Conservation (phyloP, 2,888 invertebrate species). For the Malthinus flaveolus region DNA sequence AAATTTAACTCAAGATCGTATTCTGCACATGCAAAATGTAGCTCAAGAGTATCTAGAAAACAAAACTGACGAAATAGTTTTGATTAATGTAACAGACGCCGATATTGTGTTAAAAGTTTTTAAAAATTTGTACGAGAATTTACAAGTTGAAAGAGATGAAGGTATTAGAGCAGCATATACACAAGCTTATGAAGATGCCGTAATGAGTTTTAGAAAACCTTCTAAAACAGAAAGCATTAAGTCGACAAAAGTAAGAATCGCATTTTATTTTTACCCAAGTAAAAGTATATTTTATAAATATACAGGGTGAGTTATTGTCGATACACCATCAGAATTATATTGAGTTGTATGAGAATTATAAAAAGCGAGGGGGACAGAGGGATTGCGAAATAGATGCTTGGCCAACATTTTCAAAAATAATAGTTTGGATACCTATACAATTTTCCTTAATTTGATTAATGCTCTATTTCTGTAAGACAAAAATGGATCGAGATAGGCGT, state of each 20-base stretch:
- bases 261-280: no score
- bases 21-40: conserved; percentile 47
- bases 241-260: not conserved
- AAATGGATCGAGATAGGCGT: no score
- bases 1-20: conserved; percentile 47
- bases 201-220: not conserved
- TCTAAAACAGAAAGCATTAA: conserved; percentile 7
- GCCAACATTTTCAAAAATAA: no score
- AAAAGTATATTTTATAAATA: no score
- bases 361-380: no score
- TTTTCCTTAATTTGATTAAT: no score
- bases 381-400: no score
- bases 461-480: no score
- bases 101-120: conserved; percentile 47
- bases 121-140: conserved; percentile 45
- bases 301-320: no score
- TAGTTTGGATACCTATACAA: no score
- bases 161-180: conserved; percentile 16
- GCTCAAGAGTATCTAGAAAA: conserved; percentile 49
- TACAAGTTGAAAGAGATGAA: conserved; percentile 36
- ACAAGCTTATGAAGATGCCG: conserved; percentile 16
- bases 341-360: no score
- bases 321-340: no score
- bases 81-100: conserved; percentile 50
- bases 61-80: conserved; percentile 46